Evolutionary conservation across 2,888 invertebrate genomes (phyloP).

Genomic region (Melanostoma mellinum): DNA sequence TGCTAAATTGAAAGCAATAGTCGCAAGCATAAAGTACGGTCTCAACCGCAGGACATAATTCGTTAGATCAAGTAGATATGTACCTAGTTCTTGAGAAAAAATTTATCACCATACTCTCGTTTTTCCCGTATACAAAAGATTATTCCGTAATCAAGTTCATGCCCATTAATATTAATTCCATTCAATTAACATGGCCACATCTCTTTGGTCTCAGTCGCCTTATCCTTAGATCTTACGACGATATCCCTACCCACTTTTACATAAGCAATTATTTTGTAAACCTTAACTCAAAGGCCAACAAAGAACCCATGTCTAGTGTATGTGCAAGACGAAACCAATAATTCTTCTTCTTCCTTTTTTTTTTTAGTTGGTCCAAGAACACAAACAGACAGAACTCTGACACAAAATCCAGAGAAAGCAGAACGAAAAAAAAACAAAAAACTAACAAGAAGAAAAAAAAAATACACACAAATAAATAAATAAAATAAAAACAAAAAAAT

Average conservation of each 20-base stretch:
- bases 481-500: conserved; percentile 29
- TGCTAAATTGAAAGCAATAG: conserved; percentile 32
- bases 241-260: not conserved
- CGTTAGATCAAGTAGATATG: conserved; percentile 41
- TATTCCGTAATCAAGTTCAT: conserved; percentile 69
- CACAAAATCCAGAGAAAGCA: conserved; percentile 20
- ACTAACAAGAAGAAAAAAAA: conserved; percentile 1
- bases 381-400: conserved; percentile 51
- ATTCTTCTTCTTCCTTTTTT: conserved; percentile 37
- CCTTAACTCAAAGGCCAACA: conserved; percentile 25
- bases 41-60: conserved; percentile 25
- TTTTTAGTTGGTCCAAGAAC: conserved; percentile 7
- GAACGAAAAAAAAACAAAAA: not conserved
- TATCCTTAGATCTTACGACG: conserved; percentile 32
- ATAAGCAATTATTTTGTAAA: conserved; percentile 58
- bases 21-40: conserved; percentile 18
- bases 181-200: conserved; percentile 69
- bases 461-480: not conserved
- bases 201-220: conserved; percentile 28
- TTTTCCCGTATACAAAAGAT: conserved; percentile 47
- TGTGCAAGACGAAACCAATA: conserved; percentile 52
- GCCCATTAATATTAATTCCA: conserved; percentile 68
- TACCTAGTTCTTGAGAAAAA: conserved; percentile 24
- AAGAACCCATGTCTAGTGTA: conserved; percentile 28
- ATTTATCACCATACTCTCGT: conserved; percentile 57